These are phyloP conservation scores for Chromoteleia sp. DNA, from an alignment of 2,888 invertebrate species.

Conservation along the genomic window DNA sequence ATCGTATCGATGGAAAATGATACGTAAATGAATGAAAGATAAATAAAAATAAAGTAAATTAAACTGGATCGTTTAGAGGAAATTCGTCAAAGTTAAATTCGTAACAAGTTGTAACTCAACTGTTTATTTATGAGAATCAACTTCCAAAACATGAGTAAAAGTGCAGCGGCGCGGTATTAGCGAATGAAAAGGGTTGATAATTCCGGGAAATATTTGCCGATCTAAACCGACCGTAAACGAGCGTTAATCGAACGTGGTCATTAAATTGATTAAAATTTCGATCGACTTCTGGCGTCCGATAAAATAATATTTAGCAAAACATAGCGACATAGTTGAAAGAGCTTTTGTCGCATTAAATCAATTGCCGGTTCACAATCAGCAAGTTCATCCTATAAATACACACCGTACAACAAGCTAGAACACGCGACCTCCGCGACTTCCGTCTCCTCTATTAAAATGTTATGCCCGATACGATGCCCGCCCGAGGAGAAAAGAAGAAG, in stretches of 20 bases:
- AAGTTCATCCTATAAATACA: conserved; percentile 55
- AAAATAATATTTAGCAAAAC: conserved; percentile 55
- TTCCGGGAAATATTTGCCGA: conserved; percentile 3
- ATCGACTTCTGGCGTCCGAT: conserved; percentile 17
- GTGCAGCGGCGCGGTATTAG: no score
- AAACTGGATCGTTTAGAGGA: no score
- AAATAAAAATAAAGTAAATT: no score
- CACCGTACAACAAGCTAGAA: conserved; percentile 26
- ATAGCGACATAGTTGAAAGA: conserved; percentile 11
- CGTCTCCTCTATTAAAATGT: conserved; percentile 64
- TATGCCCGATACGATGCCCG: conserved; percentile 30
- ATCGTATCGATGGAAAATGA: no score
- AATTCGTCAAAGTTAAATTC: no score
- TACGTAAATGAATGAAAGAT: no score
- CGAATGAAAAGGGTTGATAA: conserved; percentile 8
- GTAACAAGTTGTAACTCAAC: no score
- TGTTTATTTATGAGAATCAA: no score
- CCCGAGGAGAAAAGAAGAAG: conserved; percentile 15
- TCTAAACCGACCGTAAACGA: conserved; percentile 8
- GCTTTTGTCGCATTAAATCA: conserved; percentile 56
- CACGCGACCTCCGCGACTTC: conserved; percentile 52
- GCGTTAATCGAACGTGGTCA: conserved; percentile 13
- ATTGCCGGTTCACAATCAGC: conserved; percentile 48
- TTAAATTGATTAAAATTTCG: conserved; percentile 28
- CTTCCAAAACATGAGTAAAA: no score